These are phyloP conservation scores for Pammene aurita DNA, from an alignment of 2,888 invertebrate genomes.

Conservation along the genomic window DNA sequence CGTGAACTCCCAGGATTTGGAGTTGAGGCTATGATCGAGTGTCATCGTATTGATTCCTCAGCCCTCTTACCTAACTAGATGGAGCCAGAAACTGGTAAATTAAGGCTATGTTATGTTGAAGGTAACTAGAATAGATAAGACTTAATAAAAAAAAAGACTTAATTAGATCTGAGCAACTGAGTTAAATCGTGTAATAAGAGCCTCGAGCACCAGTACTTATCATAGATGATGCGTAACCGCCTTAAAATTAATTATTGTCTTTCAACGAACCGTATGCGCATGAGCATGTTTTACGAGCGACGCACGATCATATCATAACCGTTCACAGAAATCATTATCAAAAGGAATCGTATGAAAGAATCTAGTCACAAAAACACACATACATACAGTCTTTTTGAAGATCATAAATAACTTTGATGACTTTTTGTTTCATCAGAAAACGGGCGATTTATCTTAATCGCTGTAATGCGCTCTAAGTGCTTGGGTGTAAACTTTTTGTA, in stretches of 20 bases:
- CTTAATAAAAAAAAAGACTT: too few relatives aligned
- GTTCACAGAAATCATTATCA: slow-evolving; percentile 31
- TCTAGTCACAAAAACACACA: slow-evolving; percentile 40
- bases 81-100: not conserved
- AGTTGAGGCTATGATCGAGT: too few relatives aligned
- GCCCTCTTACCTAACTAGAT: too few relatives aligned
- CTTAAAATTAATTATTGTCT: slow-evolving; percentile 37
- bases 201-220: slow-evolving; percentile 15
- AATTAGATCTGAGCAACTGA: slow-evolving; percentile 16
- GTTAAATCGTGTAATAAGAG: slow-evolving; percentile 25
- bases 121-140: slow-evolving; percentile 11
- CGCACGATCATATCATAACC: slow-evolving; percentile 42
- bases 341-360: slow-evolving; percentile 38
- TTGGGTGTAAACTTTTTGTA: slow-evolving; percentile 42
- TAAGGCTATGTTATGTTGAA: too few relatives aligned
- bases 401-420: slow-evolving; percentile 41
- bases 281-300: slow-evolving; percentile 35
- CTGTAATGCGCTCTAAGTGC: slow-evolving; percentile 40
- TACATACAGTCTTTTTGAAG: slow-evolving; percentile 30
- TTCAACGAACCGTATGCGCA: slow-evolving; percentile 31
- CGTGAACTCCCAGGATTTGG: not conserved
- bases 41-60: too few relatives aligned
- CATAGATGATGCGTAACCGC: slow-evolving; percentile 28
- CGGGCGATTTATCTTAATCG: slow-evolving; percentile 41
- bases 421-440: slow-evolving; percentile 40